phyloP scores from a whole-genome alignment of 2,797 vertebrate species.

The Numenius phaeopus region DNA sequence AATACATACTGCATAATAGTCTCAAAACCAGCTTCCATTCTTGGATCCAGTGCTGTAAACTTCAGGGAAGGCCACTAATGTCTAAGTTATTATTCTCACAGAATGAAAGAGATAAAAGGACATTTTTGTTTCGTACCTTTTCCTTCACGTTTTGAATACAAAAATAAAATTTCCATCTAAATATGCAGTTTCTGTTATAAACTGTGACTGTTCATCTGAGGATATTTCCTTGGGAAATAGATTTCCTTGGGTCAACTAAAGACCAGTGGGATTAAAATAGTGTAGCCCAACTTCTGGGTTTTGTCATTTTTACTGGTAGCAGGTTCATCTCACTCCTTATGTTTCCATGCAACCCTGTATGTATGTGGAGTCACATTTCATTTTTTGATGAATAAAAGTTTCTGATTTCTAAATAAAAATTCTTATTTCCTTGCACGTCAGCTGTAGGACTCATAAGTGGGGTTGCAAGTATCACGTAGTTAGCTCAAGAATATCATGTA shows the following conservation, averaged over 20 bases:
- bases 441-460: neutral
- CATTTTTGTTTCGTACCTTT: neutral
- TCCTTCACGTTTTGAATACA: neutral
- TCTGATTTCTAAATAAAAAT: neutral
- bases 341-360: neutral
- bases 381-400: neutral
- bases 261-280: neutral
- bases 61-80: neutral
- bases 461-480: neutral
- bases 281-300: fast-evolving
- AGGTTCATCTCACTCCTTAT: neutral
- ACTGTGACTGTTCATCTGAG: neutral
- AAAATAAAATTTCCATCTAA: neutral
- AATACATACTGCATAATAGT: neutral
- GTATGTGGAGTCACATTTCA: neutral
- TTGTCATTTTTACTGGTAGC: neutral
- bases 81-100: neutral
- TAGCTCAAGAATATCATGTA: neutral
- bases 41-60: neutral
- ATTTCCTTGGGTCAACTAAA: neutral
- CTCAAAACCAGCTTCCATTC: neutral
- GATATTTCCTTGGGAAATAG: neutral
- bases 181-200: neutral
- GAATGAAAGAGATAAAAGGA: neutral
- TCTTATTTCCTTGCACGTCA: neutral